These are phyloP conservation scores for Sminthurides bifidus DNA, from an alignment of 1,140 invertebrate species.

Conservation along the genomic window DNA sequence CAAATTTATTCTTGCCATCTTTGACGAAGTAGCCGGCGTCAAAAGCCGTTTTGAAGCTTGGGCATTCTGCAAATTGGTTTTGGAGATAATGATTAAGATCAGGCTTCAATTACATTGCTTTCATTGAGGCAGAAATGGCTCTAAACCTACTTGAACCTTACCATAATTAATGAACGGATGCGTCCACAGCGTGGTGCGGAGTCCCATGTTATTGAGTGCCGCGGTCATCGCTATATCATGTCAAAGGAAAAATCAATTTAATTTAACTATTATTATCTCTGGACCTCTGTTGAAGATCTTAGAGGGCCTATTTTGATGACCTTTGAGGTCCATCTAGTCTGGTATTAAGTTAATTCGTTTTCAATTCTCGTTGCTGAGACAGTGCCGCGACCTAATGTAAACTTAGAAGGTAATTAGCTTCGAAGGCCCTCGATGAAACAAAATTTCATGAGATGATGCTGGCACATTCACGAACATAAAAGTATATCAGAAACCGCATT, in stretches of 20 bases:
- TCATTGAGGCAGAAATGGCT: conserved; percentile 39
- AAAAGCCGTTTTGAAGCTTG: conserved; percentile 29
- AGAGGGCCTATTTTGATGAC: too few species aligned
- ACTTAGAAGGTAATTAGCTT: too few species aligned
- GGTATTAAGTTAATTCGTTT: too few species aligned
- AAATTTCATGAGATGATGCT: too few species aligned
- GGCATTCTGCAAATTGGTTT: conserved; percentile 40
- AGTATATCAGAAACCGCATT: too few species aligned
- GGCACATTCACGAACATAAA: too few species aligned
- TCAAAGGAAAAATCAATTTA: background rate
- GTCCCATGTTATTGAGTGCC: conserved; percentile 50
- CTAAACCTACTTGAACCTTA: conserved; percentile 45
- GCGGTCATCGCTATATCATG: conserved; percentile 33
- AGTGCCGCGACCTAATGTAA: too few species aligned
- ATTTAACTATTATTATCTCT: too few species aligned
- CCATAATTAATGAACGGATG: conserved; percentile 71
- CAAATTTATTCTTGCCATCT: conserved; percentile 38
- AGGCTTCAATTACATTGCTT: conserved; percentile 1
- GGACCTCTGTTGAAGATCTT: too few species aligned
- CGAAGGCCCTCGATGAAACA: too few species aligned
- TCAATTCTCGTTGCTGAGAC: background rate
- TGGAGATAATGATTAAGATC: conserved; percentile 12
- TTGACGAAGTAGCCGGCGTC: conserved; percentile 35
- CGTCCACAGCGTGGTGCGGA: conserved; percentile 68
- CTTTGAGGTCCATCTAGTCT: too few species aligned